Percentiles rank a stretch among this genome's conserved stretches.
Evolutionary conservation across 2,888 invertebrate genomes (phyloP).

Genomic region (Caradrina clavipalpis): DNA sequence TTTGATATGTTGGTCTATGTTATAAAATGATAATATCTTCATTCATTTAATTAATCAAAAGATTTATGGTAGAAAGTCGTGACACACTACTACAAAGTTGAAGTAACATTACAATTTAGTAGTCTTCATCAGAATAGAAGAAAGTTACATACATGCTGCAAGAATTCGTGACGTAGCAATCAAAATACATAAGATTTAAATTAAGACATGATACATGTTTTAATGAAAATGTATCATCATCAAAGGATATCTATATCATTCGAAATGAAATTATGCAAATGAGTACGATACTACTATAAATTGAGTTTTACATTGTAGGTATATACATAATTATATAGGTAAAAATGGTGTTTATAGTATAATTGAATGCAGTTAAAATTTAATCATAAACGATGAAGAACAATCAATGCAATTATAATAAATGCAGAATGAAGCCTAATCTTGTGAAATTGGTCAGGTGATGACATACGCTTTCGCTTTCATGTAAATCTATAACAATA

Average conservation of each 20-base stretch:
- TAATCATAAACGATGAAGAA: too few species aligned
- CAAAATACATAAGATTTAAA: slow-evolving; percentile 3
- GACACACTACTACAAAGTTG: slow-evolving; percentile 13
- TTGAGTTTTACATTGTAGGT: not conserved
- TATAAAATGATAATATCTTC: slow-evolving; percentile 31
- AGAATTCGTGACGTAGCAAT: slow-evolving; percentile 22
- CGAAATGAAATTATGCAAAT: not conserved
- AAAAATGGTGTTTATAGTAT: not conserved
- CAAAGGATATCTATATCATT: slow-evolving; percentile 2
- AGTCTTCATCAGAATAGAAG: slow-evolving; percentile 21
- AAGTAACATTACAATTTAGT: slow-evolving; percentile 29
- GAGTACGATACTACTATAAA: not conserved
- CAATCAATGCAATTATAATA: not conserved
- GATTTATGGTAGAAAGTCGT: slow-evolving; percentile 51
- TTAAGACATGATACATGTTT: slow-evolving; percentile 13
- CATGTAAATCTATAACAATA: slow-evolving; percentile 13
- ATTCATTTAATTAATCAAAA: slow-evolving; percentile 24
- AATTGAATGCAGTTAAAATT: not conserved
- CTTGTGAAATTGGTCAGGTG: not conserved
- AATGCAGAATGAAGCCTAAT: not conserved
- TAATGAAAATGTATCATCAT: slow-evolving; percentile 8
- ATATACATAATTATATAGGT: too few species aligned
- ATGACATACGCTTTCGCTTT: not conserved
- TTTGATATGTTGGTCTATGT: slow-evolving; percentile 1
- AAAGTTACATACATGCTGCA: slow-evolving; percentile 36